Base-by-base conservation (phyloP, 2,797 vertebrate species). In the Brotula barbata region DNA sequence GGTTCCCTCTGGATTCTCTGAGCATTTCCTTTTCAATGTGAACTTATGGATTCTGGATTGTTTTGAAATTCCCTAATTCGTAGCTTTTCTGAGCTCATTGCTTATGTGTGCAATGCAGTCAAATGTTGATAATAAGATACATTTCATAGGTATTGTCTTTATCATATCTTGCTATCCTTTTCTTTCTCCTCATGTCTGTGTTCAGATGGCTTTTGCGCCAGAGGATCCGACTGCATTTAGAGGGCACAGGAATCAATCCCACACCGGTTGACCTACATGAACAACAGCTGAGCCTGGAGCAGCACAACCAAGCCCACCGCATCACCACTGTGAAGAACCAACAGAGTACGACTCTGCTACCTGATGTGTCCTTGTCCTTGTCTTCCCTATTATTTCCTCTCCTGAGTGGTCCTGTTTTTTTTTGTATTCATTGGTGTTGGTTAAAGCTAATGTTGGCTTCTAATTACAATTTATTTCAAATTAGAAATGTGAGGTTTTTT, bases 121-220 rank as follows among this genome's bases (percentile, higher is more conserved):
- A n/a, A n/a, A n/a, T n/a, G n/a, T n/a, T n/a, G n/a, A n/a, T n/a
- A n/a, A n/a, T n/a, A n/a, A n/a, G n/a, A n/a, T n/a, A n/a, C n/a
- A n/a, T n/a, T n/a, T n/a, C n/a, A n/a, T n/a, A n/a, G n/a, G n/a
- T 4, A 33, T 6, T 33, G 31, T 7, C 31, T 33, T 6, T 33
- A 7, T 33, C 5, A 6, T 33, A 10, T 33, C 31, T 33, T 9
- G 1, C 16, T n/a, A 1, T 25, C 39, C 37, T 8, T 21, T 60
- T 15, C 41, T 23, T 6, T 31, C 9, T 16, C 17, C 42, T 23
- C 11, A 6, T 2, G 36, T 10, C 10, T 20, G 3, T 25, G 36
- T 31, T 31, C 64, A 98, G 96, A 85, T 99, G 96, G 96, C 89
- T 94, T 44, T 98, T 96, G 96, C 93, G 96, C n/a, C 95, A 99